Evolutionary conservation across 1,140 invertebrate genomes (phyloP).

Genomic region (Pygmarrhopalites habei): DNA sequence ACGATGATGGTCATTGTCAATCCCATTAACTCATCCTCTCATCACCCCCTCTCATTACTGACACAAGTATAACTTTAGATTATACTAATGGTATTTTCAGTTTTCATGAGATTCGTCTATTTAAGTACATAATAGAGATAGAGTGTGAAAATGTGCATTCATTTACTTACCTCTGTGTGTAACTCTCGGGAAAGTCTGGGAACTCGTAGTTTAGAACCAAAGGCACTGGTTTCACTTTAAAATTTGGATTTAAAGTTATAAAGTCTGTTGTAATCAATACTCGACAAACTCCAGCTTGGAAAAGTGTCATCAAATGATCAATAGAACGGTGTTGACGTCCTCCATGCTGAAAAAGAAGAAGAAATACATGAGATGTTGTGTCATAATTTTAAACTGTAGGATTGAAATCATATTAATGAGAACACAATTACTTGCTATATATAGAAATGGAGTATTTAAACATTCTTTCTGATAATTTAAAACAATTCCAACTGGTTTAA

Average conservation of each 20-base stretch:
- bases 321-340: not conserved
- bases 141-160: not conserved
- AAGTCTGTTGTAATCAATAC: constrained; percentile 14
- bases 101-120: not conserved
- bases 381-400: no score
- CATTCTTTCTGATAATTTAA: no score
- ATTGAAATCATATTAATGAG: no score
- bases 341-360: constrained; percentile 17
- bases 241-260: not conserved
- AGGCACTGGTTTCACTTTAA: not conserved
- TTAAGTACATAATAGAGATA: not conserved
- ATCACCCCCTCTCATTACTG: no score
- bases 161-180: constrained; percentile 12
- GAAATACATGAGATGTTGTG: no score
- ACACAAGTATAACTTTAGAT: no score
- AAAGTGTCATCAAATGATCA: constrained; percentile 14
- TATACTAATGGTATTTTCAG: not conserved
- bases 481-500: no score
- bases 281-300: constrained; percentile 9
- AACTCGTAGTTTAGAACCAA: constrained; percentile 18
- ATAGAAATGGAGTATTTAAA: no score
- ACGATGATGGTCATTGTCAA: no score
- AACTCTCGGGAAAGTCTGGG: not conserved
- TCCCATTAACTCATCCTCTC: no score
- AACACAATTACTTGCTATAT: no score